Evolutionary conservation across 2,888 invertebrate species (phyloP), one percentile per base, ranked within the genome.

Genomic region (Xestobium rufovillosum): DNA sequence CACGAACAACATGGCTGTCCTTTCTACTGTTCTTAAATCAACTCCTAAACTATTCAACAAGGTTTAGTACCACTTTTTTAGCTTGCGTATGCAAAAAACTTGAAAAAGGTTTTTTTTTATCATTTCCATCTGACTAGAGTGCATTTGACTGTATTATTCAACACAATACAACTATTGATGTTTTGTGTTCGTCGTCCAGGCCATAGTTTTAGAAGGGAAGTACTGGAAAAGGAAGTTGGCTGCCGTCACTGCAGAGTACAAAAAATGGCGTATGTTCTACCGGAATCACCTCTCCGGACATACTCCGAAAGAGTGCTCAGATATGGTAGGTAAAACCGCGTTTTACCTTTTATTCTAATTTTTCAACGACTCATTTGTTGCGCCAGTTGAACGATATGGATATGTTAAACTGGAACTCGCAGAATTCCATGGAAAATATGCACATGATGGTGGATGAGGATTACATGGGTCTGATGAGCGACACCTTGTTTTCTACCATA

Each of bases 181-280:
- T n/a, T n/a, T n/a, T n/a, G n/a, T n/a, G n/a, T n/a, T n/a, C n/a
- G n/a, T n/a, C n/a, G n/a, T n/a, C n/a, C 67, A 96, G 95, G 91
- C 96, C 55, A 88, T 92, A 43, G 91, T 97, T 48, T 73, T 98
- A 62, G 97, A 98, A 73, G 98, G 97, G 39, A 98, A 97, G 75
- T 99, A 98, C 70, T 98, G 98, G 97, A 98, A 98, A 71, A 74
- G 97, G 57, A 84, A 92, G 67, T 76, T 94, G 49, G 89, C 91
- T 52, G 95, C 95, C 27, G 94, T 97, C 33, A 91, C 91, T 57
- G 94, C 95, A 43, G 97, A 99, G 71, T 98, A 98, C 74, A 94
- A 96, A 73, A 91, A 94, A 82, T 98, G 97, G 97, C 81, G 97
- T 46, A 82, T 87, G 72, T 91, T 83, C 69, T 83, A 84, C 69